Base-by-base conservation (phyloP, 2,888 invertebrate genomes). In the Drosophila borborema region DNA sequence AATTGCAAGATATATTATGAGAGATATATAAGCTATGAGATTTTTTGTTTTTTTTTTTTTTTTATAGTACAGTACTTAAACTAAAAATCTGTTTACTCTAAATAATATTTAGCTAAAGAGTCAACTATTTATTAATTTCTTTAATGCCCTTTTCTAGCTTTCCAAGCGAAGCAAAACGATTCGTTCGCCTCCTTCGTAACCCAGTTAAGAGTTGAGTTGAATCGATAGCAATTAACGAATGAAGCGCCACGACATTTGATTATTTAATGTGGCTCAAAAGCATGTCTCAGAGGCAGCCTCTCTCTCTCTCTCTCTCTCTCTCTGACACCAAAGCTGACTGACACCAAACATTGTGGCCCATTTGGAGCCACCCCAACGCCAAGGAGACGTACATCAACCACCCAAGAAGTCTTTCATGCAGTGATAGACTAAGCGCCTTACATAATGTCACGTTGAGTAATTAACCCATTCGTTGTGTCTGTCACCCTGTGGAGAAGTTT, bases 361-460 rank as follows among this genome's bases (percentile, higher is more conserved):
- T 9, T 18, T 55, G 1, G 10, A 28, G 9, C 74, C 77, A 71
- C 64, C 74, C 62, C 61, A 51, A 71, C 64, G 71, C 62, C 61
- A 51, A 1, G 36, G 71, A 23, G 60, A 45, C 41, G 5, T 12
- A 2, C 2, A 38, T 2, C 40, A 55, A 2, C 23, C 55, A 10
- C 28, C 40, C 28, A 28, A 2, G n/a, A 8, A 7, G 28, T 1
- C 1, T 28, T 28, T 3, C 28, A n/a, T 8, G 7, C 41, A 8
- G n/a, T 0, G 20, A 1, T 28, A 14, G n/a, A 12, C 23, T 78
- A 78, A 78, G 79, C 79, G 51, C 40, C 79, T 78, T 79, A 79
- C 64, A 34, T 53, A 71, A 56, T 68, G 70, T 68, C 71, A 66
- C 23, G 71, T 6, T 43, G 60, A 58, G 53, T 78, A 79, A 79